Evolutionary conservation across 2,888 invertebrate genomes (phyloP).

Genomic region (Cheiracanthium punctorium): DNA sequence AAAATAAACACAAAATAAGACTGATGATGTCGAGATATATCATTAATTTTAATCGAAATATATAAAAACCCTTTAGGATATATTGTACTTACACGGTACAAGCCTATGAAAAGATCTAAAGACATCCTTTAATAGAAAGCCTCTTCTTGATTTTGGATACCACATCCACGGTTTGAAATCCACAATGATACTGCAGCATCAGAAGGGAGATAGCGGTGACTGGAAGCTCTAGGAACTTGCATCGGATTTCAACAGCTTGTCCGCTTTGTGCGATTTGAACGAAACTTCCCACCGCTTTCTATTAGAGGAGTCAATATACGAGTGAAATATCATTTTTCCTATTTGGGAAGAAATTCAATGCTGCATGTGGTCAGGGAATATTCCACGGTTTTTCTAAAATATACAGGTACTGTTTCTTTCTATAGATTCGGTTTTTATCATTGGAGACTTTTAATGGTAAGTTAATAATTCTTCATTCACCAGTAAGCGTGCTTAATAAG

Average conservation of each 20-base stretch:
- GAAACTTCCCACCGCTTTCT: constrained; percentile 2
- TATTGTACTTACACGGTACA: neutral
- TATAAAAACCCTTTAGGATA: neutral
- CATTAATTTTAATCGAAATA: neutral
- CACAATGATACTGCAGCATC: neutral
- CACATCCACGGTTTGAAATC: neutral
- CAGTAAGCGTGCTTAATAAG: too few species aligned
- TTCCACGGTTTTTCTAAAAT: too few species aligned
- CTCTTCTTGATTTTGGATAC: neutral
- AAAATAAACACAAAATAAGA: too few species aligned
- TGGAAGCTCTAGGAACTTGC: neutral
- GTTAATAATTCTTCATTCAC: too few species aligned
- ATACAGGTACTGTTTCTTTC: too few species aligned
- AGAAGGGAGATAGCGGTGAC: neutral
- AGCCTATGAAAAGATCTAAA: neutral
- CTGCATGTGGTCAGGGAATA: too few species aligned
- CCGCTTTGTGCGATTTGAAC: neutral
- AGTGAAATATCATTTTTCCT: neutral
- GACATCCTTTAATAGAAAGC: neutral
- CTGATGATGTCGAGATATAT: neutral
- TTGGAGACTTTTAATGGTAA: too few species aligned
- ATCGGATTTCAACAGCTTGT: constrained; percentile 8
- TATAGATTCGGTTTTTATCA: too few species aligned
- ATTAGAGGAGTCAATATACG: neutral
- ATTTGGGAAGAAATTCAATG: neutral